Base-by-base conservation (phyloP, 2,113 vertebrate genomes). In the Acanthochromis polyacanthus region DNA sequence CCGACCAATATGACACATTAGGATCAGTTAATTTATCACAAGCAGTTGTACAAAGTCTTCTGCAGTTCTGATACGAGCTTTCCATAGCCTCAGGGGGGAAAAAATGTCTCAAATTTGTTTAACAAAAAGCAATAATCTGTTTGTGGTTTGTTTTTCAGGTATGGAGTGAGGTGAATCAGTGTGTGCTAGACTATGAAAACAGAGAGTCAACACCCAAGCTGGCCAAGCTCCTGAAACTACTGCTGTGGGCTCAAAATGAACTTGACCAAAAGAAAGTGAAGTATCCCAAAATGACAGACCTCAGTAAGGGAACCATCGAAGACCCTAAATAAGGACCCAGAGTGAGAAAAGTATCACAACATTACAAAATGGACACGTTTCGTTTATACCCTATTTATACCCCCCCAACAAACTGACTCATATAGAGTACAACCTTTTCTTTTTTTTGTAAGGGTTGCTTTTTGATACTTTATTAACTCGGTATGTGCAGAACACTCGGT, bases 191-290 rank as follows among this genome's bases (percentile, higher is more conserved):
- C 76, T 96, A 97, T 71, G 96, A 98, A 93, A 98, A 98, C 92
- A 95, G 96, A 25, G 98, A 99, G 86, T 99, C 98, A 10, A 99
- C 97, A 28, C 97, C 98, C 58, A 99, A 98, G 91, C 93, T 99
- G 93, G 98, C 97, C 71, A 99, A 99, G 86, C 95, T 99, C 76
- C 95, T 99, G 88, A 99, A 99, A 88, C 95, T 99, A 40, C 96
- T 99, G 90, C 95, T 99, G 81, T 99, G 98, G 98, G 98, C 97
- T 94, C 98, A 99, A 93, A 99, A 98, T 62, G 98, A 99, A 95
- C 95, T 99, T 82, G 98, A 99, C 92, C 98, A 99, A 95, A 99
- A 99, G 95, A 99, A 98, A 93, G 97, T 99, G 80, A 99, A 99
- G 94, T 99, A 99, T 77, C 98, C 97, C 84, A 99, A 98, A 96